Base-by-base conservation (phyloP, 1,140 invertebrate species). In the Elymnias hypermnestra region DNA sequence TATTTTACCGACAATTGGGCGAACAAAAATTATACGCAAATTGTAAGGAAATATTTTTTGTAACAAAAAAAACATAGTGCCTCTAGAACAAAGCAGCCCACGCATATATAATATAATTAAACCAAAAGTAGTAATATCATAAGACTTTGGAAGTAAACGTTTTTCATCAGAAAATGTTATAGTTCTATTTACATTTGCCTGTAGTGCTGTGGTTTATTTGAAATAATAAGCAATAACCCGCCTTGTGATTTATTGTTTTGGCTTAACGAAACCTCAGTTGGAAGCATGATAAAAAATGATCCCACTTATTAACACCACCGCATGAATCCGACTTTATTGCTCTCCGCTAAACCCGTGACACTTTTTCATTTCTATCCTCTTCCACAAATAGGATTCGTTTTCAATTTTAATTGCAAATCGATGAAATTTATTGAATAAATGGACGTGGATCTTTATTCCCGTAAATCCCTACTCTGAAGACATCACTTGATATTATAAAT, bases 221-320 rank as follows among this genome's bases (percentile, higher is more conserved):
- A 76, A 76, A 81, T 78, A 81, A 82, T 82, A 82, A 78, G 64
- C 70, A 63, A 56, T 60, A 70, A 53, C 64, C 63, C 67, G 57
- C 54, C 53, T 54, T 63, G 60, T 82, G 72, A 82, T 82, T 82
- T 82, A 82, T 82, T 66, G 69, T 76, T 69, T 74, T 73, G 66
- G 72, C 72, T 78, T 72, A 75, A 63, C 54, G 70, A 65, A 75
- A 74, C 68, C 73, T 73, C 66, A 68, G 64, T 69, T 61, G 64
- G 64, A 73, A 67, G 63, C 53, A 53, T 69, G 64, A 60, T 81
- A 81, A 78, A 81, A 81, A 81, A 81, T 81, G 72, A 81, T 81
- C 73, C 60, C 59, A 66, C 72, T 78, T 81, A 81, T 78, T 81
- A 76, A 77, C 66, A 71, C 59, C 29, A 33, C 63, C 47, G 57